Evolutionary conservation across 2,888 invertebrate genomes (phyloP).

Genomic region (Tinea trinotella): DNA sequence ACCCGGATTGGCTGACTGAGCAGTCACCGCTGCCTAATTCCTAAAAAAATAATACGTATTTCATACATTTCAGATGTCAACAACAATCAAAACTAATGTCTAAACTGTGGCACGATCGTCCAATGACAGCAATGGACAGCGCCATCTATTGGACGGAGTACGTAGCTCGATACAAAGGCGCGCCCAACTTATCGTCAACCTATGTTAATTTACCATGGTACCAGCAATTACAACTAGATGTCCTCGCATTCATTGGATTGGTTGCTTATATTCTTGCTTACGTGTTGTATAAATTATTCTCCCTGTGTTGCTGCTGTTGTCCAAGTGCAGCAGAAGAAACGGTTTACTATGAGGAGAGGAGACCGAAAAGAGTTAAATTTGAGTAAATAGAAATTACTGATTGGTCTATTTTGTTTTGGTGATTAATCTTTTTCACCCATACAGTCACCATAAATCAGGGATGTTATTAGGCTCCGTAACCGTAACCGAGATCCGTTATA

Average conservation of each 20-base stretch:
- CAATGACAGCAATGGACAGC: slow-evolving; percentile 62
- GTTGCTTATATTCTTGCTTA: slow-evolving; percentile 44
- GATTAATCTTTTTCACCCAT: too few relatives aligned
- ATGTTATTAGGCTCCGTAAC: too few relatives aligned
- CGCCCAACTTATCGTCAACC: slow-evolving; percentile 48
- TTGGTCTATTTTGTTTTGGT: too few relatives aligned
- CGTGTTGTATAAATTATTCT: slow-evolving; percentile 41
- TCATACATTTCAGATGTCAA: slow-evolving; percentile 42
- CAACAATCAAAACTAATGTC: slow-evolving; percentile 56
- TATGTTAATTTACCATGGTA: slow-evolving; percentile 48
- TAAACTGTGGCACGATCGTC: slow-evolving; percentile 65
- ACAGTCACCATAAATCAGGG: too few relatives aligned
- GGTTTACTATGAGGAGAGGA: slow-evolving; percentile 36
- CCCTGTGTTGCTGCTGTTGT: slow-evolving; percentile 49
- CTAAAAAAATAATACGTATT: too few relatives aligned
- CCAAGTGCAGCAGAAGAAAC: slow-evolving; percentile 28
- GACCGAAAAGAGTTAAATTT: slow-evolving; percentile 56
- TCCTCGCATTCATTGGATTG: slow-evolving; percentile 47
- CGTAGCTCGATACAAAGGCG: slow-evolving; percentile 58
- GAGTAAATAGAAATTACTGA: slow-evolving; percentile 46
- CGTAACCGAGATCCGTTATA: too few relatives aligned
- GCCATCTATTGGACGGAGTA: slow-evolving; percentile 75
- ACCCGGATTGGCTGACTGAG: too few relatives aligned
- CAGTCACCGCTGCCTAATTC: too few relatives aligned
- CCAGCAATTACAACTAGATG: slow-evolving; percentile 55